phyloP scores from a whole-genome alignment of 1,140 invertebrate species.

The Conus ventricosus region DNA sequence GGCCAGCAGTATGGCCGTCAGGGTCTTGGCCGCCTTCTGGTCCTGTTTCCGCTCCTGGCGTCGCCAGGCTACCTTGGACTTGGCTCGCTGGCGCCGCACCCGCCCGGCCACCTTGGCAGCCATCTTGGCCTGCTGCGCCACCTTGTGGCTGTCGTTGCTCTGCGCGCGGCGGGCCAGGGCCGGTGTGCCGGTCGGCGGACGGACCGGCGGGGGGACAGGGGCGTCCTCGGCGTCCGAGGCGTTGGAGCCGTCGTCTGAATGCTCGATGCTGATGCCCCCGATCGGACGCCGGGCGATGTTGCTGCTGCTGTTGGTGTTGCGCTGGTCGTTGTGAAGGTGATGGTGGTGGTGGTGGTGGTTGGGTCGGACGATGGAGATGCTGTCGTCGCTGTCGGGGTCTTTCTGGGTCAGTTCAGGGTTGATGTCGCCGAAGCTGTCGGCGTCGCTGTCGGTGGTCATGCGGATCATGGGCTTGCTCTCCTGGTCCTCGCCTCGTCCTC shows the following conservation, averaged over 20 bases:
- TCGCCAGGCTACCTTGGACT: slow-evolving; percentile 76
- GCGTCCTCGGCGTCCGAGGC: slow-evolving; percentile 2
- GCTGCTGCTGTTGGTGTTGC: background rate
- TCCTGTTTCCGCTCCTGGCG: slow-evolving; percentile 97
- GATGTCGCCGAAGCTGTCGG: slow-evolving; percentile 45
- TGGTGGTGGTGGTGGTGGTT: background rate
- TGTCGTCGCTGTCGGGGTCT: slow-evolving; percentile 42
- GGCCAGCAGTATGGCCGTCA: slow-evolving; percentile 95
- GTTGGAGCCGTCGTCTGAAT: slow-evolving; percentile 39
- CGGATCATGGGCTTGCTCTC: slow-evolving; percentile 50
- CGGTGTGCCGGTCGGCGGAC: slow-evolving; percentile 61
- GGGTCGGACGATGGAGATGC: slow-evolving; percentile 22
- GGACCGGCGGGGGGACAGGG: slow-evolving; percentile 34
- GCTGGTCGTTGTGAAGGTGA: background rate
- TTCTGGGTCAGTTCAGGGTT: slow-evolving; percentile 41
- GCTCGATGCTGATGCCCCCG: slow-evolving; percentile 24
- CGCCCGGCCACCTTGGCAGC: slow-evolving; percentile 63
- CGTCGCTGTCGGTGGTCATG: slow-evolving; percentile 53
- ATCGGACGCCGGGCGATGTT: slow-evolving; percentile 26
- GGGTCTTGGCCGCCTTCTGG: slow-evolving; percentile 98
- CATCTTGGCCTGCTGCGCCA: slow-evolving; percentile 65
- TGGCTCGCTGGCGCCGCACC: slow-evolving; percentile 56
- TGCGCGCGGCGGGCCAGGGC: slow-evolving; percentile 63
- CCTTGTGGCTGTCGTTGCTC: slow-evolving; percentile 59
- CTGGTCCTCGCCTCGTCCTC: background rate